Evolutionary conservation across 1,140 invertebrate species (phyloP).

Genomic region (Trichogramma pretiosum): DNA sequence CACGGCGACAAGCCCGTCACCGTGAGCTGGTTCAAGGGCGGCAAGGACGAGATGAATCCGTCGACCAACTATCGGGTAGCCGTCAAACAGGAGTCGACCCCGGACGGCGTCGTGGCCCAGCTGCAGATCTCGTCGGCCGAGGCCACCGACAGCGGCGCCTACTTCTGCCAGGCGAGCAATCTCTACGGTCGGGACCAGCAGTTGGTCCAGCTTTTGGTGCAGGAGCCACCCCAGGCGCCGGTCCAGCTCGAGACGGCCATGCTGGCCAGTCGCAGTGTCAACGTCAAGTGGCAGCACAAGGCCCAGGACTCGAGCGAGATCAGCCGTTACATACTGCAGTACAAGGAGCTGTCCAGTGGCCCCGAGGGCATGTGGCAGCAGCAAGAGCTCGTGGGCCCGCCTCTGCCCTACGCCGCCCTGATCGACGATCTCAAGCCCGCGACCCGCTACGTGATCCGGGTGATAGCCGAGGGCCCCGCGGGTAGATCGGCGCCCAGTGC

Average conservation of each 20-base stretch:
- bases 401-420: slow-evolving; percentile 51
- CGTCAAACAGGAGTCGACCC: slow-evolving; percentile 59
- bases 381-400: slow-evolving; percentile 54
- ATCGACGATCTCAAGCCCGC: slow-evolving; percentile 69
- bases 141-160: slow-evolving; percentile 67
- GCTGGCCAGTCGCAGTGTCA: slow-evolving; percentile 60
- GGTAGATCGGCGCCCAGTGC: slow-evolving; percentile 63
- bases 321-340: slow-evolving; percentile 66
- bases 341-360: no score
- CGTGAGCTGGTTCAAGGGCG: slow-evolving; percentile 63
- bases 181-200: slow-evolving; percentile 75
- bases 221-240: slow-evolving; percentile 69
- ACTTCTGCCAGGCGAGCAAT: slow-evolving; percentile 76
- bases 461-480: slow-evolving; percentile 68
- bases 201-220: slow-evolving; percentile 68
- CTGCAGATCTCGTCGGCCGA: slow-evolving; percentile 64
- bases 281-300: slow-evolving; percentile 68
- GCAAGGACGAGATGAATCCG: slow-evolving; percentile 58
- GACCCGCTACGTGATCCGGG: slow-evolving; percentile 63
- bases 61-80: slow-evolving; percentile 62
- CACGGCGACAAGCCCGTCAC: slow-evolving; percentile 76
- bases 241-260: slow-evolving; percentile 58
- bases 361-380: slow-evolving; percentile 58
- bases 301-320: slow-evolving; percentile 59
- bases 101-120: slow-evolving; percentile 60